Base-by-base conservation (phyloP, 2,113 vertebrate species). In the Onychostoma macrolepis region DNA sequence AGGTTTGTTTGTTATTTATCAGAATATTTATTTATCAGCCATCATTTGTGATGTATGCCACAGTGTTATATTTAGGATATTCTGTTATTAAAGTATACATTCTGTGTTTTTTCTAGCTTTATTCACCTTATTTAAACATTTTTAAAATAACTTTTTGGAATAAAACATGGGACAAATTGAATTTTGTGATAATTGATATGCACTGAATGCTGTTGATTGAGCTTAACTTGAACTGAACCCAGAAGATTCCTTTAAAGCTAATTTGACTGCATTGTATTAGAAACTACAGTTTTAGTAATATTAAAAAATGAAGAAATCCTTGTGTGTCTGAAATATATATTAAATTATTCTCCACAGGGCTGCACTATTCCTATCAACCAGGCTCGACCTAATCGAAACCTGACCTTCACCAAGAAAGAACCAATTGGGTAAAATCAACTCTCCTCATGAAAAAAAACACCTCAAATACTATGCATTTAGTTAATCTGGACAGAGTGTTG, bases 361-460 rank as follows among this genome's bases (percentile, higher is more conserved):
- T 93, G 90, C 83, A 96, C 96, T 78, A 96, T 96, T 87, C 96
- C 96, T 48, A 96, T 96, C 71, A 96, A 96, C 91, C 96, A 96
- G 88, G 96, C 96, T 80, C 92, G 96, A n/a, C 96, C 96, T 85
- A 96, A 96, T 85, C 95, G 93, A 4, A 96, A 96, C 88, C 92
- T 96, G 77, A 96, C 95, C 1, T 96, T 96, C 87, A 96, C 96
- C 65, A 95, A 91, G 90, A 95, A 94, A 89, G 95, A 96, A 41
- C 96, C 96, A 72, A 94, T 96, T 0, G 96, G 96, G 96, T 96
- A 86, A 94, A 93, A 80, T n/a, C 26, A 38, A 2, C 43, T 13
- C 4, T 81, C 41, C 28, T 30, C 43, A 33, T 36, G 33, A 36
- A 69, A 69, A 15, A 13, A 45, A 75, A n/a, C 38, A 75, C 11